Conservation (phyloP, 1,140 invertebrate species). For the Vollenhovia emeryi region DNA sequence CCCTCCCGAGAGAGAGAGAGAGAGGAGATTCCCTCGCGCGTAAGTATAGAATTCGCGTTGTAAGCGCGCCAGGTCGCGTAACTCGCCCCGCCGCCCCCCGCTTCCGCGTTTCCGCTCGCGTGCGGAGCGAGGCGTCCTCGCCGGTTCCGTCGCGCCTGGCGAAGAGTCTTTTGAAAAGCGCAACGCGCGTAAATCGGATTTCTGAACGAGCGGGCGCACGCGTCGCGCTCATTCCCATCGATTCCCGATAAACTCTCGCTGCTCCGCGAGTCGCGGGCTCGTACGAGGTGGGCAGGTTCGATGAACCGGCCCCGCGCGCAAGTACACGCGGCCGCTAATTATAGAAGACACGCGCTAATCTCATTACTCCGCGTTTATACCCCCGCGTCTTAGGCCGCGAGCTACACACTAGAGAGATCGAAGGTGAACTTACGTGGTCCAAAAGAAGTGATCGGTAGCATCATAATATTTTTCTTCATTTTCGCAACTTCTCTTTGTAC, state of each 20-base stretch:
- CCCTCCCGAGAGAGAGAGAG: not conserved
- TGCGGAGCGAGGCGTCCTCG: not conserved
- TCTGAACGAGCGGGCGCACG: not conserved
- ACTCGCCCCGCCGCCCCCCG: not conserved
- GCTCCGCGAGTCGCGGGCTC: not conserved
- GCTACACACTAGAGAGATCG: no score
- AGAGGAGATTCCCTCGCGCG: not conserved
- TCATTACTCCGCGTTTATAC: not conserved
- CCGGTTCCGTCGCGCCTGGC: not conserved
- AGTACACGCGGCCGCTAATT: not conserved
- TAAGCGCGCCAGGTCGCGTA: not conserved
- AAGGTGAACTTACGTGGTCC: no score
- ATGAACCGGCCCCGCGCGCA: not conserved
- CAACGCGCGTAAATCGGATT: slow-evolving; percentile 16
- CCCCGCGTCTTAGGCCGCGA: not conserved
- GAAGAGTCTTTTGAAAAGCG: slow-evolving; percentile 16
- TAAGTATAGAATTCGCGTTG: not conserved
- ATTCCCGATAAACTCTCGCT: slow-evolving; percentile 15
- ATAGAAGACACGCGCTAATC: not conserved
- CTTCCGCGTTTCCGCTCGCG: slow-evolving; percentile 21
- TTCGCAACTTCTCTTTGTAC: no score
- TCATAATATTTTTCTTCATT: no score
- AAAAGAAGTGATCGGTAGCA: no score
- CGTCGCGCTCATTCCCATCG: not conserved
- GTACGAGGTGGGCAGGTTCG: not conserved